Evolutionary conservation across 2,888 invertebrate genomes (phyloP), one percentile per base, ranked within the genome.

Genomic region (Thysanoteuthis rhombus): DNA sequence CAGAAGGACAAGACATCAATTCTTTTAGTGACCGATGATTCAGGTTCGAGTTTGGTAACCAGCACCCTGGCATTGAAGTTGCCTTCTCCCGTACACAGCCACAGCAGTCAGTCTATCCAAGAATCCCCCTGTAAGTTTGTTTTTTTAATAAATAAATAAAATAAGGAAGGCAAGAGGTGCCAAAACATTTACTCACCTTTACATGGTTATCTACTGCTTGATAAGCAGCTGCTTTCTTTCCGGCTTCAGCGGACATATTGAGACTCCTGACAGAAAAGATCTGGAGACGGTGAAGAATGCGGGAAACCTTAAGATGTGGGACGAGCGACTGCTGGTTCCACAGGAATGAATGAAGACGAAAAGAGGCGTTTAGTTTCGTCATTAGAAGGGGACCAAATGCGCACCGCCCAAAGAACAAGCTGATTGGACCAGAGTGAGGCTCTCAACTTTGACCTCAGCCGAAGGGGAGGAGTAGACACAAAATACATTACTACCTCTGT

Each of bases 221-320:
- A 16, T 94, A 92, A 2, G 97, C 97, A 0, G 97, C 97, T n/a
- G 96, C 96, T 92, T 95, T 95, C 94, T 96, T 97, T 22, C 96
- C 96, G 39, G 94, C 95, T 90, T 96, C 95, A 4, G 91, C 40
- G 36, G 75, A 75, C 75, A 75, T 75, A n/a, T 75, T 75, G 75
- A 36, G 12, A 16, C 4, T 75, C 75, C n/a, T n/a, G n/a, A 16
- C n/a, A 36, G 16, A 12, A 16, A 10, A 75, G 16, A n/a, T n/a
- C n/a, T 10, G n/a, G 5, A 36, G n/a, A 75, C n/a, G 32, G 28
- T 58, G n/a, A 16, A 36, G 19, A 75, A n/a, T n/a, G 75, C 75
- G 75, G 12, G n/a, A 16, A 36, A 75, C 10, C 16, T 4, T 25
- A 8, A 75, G 12, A 16, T n/a, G 75, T 19, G 75, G 75, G 36